phyloP scores from a whole-genome alignment of 2,888 invertebrate genomes.

The Drosophila cognata region DNA sequence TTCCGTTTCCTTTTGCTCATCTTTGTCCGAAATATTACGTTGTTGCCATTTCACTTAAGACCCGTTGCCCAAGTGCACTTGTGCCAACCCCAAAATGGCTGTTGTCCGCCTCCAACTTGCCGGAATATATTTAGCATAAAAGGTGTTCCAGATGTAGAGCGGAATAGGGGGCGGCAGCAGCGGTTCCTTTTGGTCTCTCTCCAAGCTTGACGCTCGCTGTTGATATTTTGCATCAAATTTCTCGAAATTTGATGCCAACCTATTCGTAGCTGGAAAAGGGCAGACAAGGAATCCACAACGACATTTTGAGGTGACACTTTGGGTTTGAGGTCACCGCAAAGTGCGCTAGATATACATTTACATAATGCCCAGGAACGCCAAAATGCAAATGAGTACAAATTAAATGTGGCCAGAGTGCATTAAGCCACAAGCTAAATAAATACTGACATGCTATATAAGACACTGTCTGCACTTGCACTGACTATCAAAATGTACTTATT shows the following conservation, averaged over 20 bases:
- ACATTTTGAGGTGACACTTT: constrained; percentile 62
- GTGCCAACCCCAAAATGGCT: constrained; percentile 76
- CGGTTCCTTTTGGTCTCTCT: constrained; percentile 19
- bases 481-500: not conserved
- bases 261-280: constrained; percentile 3
- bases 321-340: constrained; percentile 68
- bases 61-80: constrained; percentile 81
- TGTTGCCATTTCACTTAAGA: constrained; percentile 77
- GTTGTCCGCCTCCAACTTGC: constrained; percentile 23
- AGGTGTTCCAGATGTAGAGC: constrained; percentile 40
- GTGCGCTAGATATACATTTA: constrained; percentile 78
- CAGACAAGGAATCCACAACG: constrained; percentile 29
- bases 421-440: constrained; percentile 28
- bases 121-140: constrained; percentile 75
- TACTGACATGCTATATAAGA: constrained; percentile 1
- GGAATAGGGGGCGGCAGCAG: constrained; percentile 30
- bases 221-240: constrained; percentile 74
- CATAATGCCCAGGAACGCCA: constrained; percentile 68
- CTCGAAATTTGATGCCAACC: constrained; percentile 30
- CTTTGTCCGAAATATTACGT: constrained; percentile 58
- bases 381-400: constrained; percentile 81
- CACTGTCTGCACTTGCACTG: not conserved
- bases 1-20: constrained; percentile 37
- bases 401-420: constrained; percentile 69
- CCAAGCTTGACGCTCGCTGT: constrained; percentile 49